Conservation (phyloP, 2,888 invertebrate genomes). For the Bellardia pandia region DNA sequence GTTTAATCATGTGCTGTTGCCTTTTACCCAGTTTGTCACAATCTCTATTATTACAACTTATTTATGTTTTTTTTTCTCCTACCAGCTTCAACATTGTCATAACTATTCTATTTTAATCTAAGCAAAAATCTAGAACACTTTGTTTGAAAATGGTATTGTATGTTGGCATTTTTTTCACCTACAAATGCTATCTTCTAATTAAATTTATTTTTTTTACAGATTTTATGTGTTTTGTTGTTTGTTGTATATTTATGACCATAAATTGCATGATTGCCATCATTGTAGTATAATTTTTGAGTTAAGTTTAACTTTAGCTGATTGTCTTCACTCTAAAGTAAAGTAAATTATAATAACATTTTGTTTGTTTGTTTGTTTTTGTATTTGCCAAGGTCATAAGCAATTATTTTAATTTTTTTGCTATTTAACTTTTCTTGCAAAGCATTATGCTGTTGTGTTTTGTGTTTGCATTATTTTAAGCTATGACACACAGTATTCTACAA, state of each 20-base stretch:
- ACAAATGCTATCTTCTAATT: constrained; percentile 57
- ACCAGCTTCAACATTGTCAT: constrained; percentile 13
- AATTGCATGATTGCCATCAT: constrained; percentile 63
- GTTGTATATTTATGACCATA: constrained; percentile 59
- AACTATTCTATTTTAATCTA: constrained; percentile 35
- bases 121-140: constrained; percentile 58
- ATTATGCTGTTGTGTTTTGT: constrained; percentile 21
- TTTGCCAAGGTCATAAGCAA: constrained; percentile 71
- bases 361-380: constrained; percentile 46
- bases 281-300: constrained; percentile 13
- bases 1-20: too few relatives aligned
- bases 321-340: constrained; percentile 46
- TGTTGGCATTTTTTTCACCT: constrained; percentile 26
- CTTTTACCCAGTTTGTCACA: too few relatives aligned
- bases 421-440: constrained; percentile 26
- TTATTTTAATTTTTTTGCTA: constrained; percentile 58
- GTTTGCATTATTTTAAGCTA: constrained; percentile 46
- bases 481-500: constrained; percentile 13
- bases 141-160: constrained; percentile 49
- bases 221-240: constrained; percentile 23
- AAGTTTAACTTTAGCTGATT: neutral
- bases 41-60: too few relatives aligned
- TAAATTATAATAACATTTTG: constrained; percentile 63
- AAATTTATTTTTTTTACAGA: constrained; percentile 48
- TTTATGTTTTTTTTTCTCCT: neutral